Conservation (phyloP, 2,888 invertebrate species). For the Athalia cordata region DNA sequence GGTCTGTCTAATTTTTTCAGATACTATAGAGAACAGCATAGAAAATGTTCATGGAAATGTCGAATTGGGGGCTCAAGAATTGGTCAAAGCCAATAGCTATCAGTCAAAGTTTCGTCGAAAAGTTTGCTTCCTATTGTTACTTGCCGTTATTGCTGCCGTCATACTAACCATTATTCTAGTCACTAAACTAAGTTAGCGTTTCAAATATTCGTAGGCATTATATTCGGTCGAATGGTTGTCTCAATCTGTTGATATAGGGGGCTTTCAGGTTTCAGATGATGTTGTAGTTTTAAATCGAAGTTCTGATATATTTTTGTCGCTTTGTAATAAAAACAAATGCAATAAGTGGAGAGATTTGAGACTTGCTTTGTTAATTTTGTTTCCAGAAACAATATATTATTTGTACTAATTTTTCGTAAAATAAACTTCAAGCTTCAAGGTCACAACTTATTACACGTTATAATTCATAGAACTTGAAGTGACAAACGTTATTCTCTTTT, state of each 20-base stretch:
- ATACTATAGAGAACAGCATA: constrained; percentile 88
- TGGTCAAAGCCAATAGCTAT: constrained; percentile 88
- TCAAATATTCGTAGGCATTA: constrained; percentile 57
- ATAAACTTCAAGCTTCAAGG: constrained; percentile 16
- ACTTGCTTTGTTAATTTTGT: constrained; percentile 27
- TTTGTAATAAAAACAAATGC: constrained; percentile 37
- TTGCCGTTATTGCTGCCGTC: constrained; percentile 81
- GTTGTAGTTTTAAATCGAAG: constrained; percentile 17
- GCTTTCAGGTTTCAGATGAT: constrained; percentile 28
- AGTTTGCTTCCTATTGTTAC: constrained; percentile 82
- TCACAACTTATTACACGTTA: constrained; percentile 20
- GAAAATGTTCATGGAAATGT: constrained; percentile 85
- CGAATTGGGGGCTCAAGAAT: constrained; percentile 85
- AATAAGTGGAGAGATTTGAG: constrained; percentile 42
- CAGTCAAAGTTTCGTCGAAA: constrained; percentile 86
- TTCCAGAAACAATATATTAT: constrained; percentile 19
- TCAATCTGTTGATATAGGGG: constrained; percentile 57
- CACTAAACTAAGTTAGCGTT: constrained; percentile 71
- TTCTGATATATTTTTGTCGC: constrained; percentile 17
- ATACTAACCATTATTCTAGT: constrained; percentile 81
- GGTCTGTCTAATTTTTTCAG: constrained; percentile 74
- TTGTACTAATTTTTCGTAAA: constrained; percentile 16
- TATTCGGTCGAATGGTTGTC: constrained; percentile 64
- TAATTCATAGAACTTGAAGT: background rate
- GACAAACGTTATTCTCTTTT: constrained; percentile 4